These are phyloP conservation scores for Anolis carolinensis DNA, from an alignment of 2,113 vertebrate species.

Conservation along the genomic window DNA sequence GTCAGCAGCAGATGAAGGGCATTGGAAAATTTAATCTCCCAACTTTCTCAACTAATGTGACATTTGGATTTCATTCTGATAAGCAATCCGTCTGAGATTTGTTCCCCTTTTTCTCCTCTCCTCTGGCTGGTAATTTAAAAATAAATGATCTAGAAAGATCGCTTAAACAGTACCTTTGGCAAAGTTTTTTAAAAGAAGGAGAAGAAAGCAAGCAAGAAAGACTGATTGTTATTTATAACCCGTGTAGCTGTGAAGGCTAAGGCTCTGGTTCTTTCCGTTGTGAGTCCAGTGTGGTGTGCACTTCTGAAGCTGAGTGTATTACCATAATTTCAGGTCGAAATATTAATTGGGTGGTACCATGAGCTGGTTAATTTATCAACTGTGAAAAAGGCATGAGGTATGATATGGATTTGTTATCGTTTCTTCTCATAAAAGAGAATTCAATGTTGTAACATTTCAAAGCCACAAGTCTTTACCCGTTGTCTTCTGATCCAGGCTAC, in stretches of 20 bases:
- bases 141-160: conserved; percentile 84
- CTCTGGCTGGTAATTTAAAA: conserved; percentile 83
- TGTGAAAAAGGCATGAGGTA: background rate
- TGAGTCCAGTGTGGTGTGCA: conserved; percentile 36
- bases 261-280: conserved; percentile 22
- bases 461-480: background rate
- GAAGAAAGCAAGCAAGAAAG: conserved; percentile 48
- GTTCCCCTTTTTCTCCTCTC: conserved; percentile 61
- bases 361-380: background rate
- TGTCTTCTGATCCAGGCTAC: background rate
- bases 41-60: conserved; percentile 82
- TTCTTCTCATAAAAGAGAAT: background rate
- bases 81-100: conserved; percentile 80
- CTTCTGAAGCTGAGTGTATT: background rate
- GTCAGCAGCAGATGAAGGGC: conserved; percentile 83
- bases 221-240: conserved; percentile 69
- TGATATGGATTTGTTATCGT: background rate
- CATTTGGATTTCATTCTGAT: conserved; percentile 83
- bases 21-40: conserved; percentile 81
- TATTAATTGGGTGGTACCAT: background rate
- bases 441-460: background rate
- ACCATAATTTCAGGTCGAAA: background rate
- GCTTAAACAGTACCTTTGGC: conserved; percentile 82
- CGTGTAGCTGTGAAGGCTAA: conserved; percentile 48
- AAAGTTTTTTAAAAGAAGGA: conserved; percentile 63